A percentile compares a stretch with the other conserved stretches of the same genome.
Conservation (phyloP, 2,888 invertebrate species). For the Nebria brevicollis region DNA sequence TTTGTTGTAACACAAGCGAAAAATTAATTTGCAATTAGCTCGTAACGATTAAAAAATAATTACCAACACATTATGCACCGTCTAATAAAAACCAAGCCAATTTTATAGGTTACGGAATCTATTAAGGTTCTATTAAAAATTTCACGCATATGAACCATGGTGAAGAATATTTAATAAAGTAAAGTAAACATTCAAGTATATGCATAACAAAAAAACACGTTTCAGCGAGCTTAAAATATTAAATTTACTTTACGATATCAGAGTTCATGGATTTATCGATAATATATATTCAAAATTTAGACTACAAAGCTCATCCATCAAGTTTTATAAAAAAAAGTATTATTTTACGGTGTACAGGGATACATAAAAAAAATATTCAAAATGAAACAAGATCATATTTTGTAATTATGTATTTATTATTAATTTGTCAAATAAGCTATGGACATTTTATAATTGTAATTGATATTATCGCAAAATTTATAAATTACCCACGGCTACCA, state of each 20-base stretch:
- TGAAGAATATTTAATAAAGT: neutral
- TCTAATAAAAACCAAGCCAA: neutral
- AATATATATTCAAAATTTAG: too few species aligned
- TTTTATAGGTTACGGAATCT: neutral
- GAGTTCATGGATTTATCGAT: too few species aligned
- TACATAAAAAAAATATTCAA: too few species aligned
- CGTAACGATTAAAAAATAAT: conserved; percentile 15
- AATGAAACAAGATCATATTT: too few species aligned
- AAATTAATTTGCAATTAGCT: conserved; percentile 25
- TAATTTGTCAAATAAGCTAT: neutral
- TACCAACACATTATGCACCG: neutral
- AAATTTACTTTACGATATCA: too few species aligned
- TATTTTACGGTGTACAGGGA: too few species aligned
- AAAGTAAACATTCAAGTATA: neutral
- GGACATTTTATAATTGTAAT: neutral
- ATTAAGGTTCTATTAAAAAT: neutral
- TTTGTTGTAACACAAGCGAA: conserved; percentile 37
- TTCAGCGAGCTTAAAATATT: neutral
- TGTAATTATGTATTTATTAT: too few species aligned
- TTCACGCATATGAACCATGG: neutral
- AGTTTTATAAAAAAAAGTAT: too few species aligned
- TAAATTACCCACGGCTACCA: neutral
- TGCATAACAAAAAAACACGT: neutral
- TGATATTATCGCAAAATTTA: neutral
- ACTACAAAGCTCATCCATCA: too few species aligned